phyloP scores from a whole-genome alignment of 1,140 invertebrate genomes.

The Eriosoma lanigerum region DNA sequence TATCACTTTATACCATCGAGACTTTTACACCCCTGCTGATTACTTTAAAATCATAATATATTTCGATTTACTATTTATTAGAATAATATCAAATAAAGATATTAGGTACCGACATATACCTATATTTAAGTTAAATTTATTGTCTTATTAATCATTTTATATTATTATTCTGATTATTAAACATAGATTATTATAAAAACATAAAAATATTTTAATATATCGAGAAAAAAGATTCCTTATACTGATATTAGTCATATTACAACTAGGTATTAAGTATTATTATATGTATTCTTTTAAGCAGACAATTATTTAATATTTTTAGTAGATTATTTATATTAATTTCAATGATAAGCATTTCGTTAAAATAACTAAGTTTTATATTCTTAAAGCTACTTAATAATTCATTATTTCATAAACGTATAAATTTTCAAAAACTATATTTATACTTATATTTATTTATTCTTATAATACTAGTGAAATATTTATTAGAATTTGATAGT shows the following conservation, averaged over 20 bases:
- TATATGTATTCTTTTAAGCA: too few relatives aligned
- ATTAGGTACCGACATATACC: background rate
- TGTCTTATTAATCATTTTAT: background rate
- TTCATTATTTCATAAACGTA: too few relatives aligned
- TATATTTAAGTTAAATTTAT: conserved; percentile 5
- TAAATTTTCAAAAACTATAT: too few relatives aligned
- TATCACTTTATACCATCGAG: background rate
- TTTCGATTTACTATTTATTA: conserved; percentile 13
- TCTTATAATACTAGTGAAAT: too few relatives aligned
- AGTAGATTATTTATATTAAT: too few relatives aligned
- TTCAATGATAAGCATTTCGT: too few relatives aligned
- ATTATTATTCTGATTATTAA: background rate
- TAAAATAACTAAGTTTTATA: too few relatives aligned
- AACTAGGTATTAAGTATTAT: too few relatives aligned
- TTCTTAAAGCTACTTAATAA: too few relatives aligned
- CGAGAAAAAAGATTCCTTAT: background rate
- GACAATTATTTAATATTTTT: too few relatives aligned
- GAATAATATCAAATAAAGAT: background rate
- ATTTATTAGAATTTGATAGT: too few relatives aligned
- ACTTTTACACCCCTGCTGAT: conserved; percentile 40
- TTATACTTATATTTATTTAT: too few relatives aligned
- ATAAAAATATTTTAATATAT: background rate
- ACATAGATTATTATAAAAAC: background rate
- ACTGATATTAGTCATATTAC: background rate
- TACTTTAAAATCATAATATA: background rate